Percentiles rank a stretch among this genome's conserved stretches.
Conservation (phyloP, 2,797 vertebrate genomes). For the Neosilurus mollespiculum region DNA sequence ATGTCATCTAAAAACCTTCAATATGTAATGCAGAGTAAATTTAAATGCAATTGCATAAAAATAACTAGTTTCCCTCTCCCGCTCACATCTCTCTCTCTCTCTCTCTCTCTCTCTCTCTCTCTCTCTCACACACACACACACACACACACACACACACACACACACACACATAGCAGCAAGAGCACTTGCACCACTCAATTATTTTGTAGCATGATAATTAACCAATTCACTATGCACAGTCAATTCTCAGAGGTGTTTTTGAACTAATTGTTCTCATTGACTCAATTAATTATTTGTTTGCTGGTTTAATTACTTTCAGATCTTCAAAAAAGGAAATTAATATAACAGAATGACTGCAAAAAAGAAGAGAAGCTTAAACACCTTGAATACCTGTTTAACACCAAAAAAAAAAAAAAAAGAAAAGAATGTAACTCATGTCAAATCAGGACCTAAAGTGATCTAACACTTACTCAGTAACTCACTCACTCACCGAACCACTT, state of each 20-base stretch:
- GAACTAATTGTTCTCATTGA: slow-evolving; percentile 84
- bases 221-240: slow-evolving; percentile 77
- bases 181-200: slow-evolving; percentile 74
- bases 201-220: slow-evolving; percentile 79
- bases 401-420: neutral
- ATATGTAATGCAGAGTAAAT: neutral
- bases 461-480: neutral
- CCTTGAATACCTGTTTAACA: neutral
- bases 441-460: neutral
- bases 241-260: slow-evolving; percentile 80
- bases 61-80: neutral
- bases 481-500: too few species aligned
- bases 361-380: neutral
- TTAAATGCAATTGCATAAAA: neutral
- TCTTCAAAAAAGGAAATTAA: slow-evolving; percentile 71
- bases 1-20: neutral
- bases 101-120: too few species aligned
- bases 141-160: neutral
- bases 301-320: slow-evolving; percentile 81
- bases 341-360: slow-evolving; percentile 59
- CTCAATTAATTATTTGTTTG: slow-evolving; percentile 86
- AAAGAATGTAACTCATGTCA: neutral
- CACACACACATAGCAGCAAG: slow-evolving; percentile 60
- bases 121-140: neutral
- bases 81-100: neutral